Evolutionary conservation across 2,888 invertebrate genomes (phyloP).

Genomic region (Lamellibrachia satsuma): DNA sequence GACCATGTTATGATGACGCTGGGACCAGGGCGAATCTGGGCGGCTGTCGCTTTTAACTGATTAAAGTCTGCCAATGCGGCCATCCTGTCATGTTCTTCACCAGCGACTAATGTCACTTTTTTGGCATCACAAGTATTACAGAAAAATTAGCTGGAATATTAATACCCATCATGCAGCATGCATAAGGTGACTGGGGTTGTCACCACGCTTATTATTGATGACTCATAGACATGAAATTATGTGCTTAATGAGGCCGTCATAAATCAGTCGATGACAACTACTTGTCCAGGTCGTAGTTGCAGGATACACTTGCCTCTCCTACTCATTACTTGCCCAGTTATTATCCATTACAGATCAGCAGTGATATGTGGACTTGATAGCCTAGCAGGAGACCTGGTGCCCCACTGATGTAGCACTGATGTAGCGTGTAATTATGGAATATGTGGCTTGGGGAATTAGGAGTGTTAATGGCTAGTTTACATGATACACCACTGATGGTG

Average conservation of each 20-base stretch:
- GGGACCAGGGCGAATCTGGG: not conserved
- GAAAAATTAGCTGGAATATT: not conserved
- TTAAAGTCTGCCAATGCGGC: not conserved
- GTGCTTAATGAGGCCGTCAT: not conserved
- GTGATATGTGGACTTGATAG: not conserved
- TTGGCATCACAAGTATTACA: not conserved
- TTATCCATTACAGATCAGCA: conserved; percentile 13
- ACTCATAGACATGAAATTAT: not conserved
- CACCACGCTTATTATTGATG: not conserved
- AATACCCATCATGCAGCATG: not conserved
- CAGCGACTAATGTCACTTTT: not conserved
- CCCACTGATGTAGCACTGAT: not conserved
- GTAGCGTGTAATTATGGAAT: conserved; percentile 17
- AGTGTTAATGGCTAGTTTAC: conserved; percentile 17
- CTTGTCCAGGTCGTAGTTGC: not conserved
- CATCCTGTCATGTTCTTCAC: not conserved
- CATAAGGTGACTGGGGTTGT: not conserved
- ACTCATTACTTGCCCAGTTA: conserved; percentile 17
- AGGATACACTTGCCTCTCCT: not conserved
- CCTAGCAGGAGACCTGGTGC: not conserved
- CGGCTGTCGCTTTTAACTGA: conserved; percentile 12
- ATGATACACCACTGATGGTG: not conserved
- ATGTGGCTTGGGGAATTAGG: not conserved
- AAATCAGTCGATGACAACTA: not conserved
- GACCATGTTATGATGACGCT: conserved; percentile 6